Evolutionary conservation across 2,888 invertebrate genomes (phyloP), one percentile per base, ranked within the genome.

Genomic region (Rhopalosiphum nymphaeae): DNA sequence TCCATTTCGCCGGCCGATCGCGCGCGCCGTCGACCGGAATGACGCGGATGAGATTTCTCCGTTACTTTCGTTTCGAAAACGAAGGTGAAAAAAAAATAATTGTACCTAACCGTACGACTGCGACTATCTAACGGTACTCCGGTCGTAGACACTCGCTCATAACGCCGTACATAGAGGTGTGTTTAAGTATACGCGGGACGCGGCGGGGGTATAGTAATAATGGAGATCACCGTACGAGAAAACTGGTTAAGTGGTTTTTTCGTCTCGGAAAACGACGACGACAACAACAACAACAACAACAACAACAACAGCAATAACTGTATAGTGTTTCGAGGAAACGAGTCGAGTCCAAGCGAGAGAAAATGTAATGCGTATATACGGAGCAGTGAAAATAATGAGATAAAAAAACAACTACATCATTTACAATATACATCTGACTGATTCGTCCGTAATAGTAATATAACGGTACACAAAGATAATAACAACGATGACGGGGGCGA

Each of bases 51-150:
- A 86, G 94, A 94, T 94, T 94, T 94, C 90, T 94, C 94, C 91
- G 94, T 94, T 94, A 94, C 94, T 94, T 94, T 94, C 94, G 94
- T 94, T 94, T 94, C 94, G 94, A 94, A 94, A 94, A 94, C 94
- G 94, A 94, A 94, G 94, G 94, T 91, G 94, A 94, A 94, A 94
- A 93, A 92, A 91, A 91, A 91, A 42, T 91, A 94, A 94, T 53
- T 49, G 90, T 91, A 93, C 26, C 29, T 26, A 87, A 46, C 56
- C 10, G 85, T 44, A 46, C 44, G 21, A 36, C 46, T 89, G 26
- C 42, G 25, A 21, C 78, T 78, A 78, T 78, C 36, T 90, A 90
- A 90, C 90, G 67, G 67, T 46, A 90, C 5, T 57, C 44, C 56
- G 92, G 86, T 86, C 46, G 91, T 86, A 61, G 57, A 90, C 78